Evolutionary conservation across 1,140 invertebrate genomes (phyloP), one percentile per base, ranked within the genome.

Genomic region (Bombus ignitus): DNA sequence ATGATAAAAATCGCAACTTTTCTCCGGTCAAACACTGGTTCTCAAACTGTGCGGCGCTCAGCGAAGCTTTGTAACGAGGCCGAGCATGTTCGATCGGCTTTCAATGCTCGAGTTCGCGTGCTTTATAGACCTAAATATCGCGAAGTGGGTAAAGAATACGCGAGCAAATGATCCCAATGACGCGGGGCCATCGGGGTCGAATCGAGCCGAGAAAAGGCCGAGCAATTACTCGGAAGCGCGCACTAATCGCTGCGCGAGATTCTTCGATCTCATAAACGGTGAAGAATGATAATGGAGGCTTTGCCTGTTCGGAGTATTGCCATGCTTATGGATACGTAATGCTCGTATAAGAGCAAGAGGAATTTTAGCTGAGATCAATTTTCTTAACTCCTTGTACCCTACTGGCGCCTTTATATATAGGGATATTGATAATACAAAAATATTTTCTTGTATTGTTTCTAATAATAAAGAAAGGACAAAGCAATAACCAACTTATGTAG

Each of bases 41-140:
- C 5, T 53, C 5, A 53, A 53, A 53, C 6, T 22, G 18, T 53
- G 18, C 18, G 1, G 47, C 18, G 47, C 47, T 53, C 18, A 53
- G 18, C 47, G 18, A 53, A 53, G 47, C 6, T 9, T 75, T 53
- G 37, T 87, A 91, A 92, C 87, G 85, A 91, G 90, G 90, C 88
- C 87, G 89, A 88, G 68, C 79, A 81, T 90, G 89, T 92, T 57
- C 91, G 87, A 91, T 84, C 75, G 78, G 80, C 75, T 87, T 74
- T 86, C 70, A 39, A 87, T 87, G 42, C 72, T 81, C 78, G 88
- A 47, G 65, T 83, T 75, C 42, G 44, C 42, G 42, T 76, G 65
- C 37, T 71, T 88, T 65, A 75, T 70, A 57, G 77, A 12, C 47
- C 74, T 74, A 74, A 83, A 88, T 88, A 81, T 87, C 62, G 86